Percentiles rank a stretch among this genome's conserved stretches.
phyloP scores from a whole-genome alignment of 1,140 invertebrate genomes.

The Carposina sasakii region DNA sequence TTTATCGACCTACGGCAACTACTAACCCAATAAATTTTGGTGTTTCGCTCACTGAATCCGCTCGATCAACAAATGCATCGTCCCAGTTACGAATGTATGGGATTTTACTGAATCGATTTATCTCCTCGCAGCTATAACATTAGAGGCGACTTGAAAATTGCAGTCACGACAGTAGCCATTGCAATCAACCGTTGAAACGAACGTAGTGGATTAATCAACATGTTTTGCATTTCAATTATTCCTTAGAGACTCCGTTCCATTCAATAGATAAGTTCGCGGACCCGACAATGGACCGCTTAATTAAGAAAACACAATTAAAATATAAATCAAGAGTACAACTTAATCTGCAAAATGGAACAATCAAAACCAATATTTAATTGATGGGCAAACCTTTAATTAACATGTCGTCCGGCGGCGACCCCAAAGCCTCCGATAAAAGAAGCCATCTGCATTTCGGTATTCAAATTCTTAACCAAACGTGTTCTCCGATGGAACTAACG shows the following conservation, averaged over 20 bases:
- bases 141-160: too few species aligned
- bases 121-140: too few species aligned
- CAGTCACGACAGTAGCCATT: too few species aligned
- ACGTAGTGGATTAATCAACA: too few species aligned
- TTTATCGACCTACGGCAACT: conserved; percentile 71
- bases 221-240: conserved; percentile 17
- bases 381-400: conserved; percentile 72
- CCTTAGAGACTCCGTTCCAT: too few species aligned
- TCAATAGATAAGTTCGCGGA: conserved; percentile 16
- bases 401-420: conserved; percentile 61
- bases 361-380: conserved; percentile 70
- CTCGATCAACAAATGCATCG: conserved; percentile 67
- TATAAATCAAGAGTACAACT: conserved; percentile 55
- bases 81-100: conserved; percentile 60
- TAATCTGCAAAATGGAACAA: conserved; percentile 61
- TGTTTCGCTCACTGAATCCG: conserved; percentile 69
- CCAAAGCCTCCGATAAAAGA: conserved; percentile 60
- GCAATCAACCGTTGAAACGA: too few species aligned
- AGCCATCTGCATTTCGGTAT: conserved; percentile 71
- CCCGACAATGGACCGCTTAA: conserved; percentile 34
- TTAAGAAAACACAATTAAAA: conserved; percentile 44
- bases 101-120: conserved; percentile 56
- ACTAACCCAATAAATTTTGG: conserved; percentile 73
- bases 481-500: conserved; percentile 48
- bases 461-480: conserved; percentile 71